phyloP scores from a whole-genome alignment of 2,888 invertebrate species.

The Sphaeridia pumilis region DNA sequence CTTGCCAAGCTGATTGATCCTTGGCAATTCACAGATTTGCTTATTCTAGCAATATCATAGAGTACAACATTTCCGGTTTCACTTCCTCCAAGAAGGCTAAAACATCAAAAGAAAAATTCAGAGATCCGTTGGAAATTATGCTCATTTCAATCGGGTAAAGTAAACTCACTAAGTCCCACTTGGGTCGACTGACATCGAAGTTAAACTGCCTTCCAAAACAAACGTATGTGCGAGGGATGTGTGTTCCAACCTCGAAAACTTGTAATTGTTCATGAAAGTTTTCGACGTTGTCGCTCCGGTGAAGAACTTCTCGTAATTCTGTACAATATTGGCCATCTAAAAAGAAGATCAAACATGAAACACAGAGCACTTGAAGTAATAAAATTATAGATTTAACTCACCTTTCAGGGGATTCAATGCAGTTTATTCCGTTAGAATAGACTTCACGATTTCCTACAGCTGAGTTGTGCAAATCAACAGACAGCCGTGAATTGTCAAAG shows the following conservation, averaged over 20 bases:
- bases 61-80: constrained; percentile 12
- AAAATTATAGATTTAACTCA: too few species aligned
- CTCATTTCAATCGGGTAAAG: background rate
- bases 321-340: constrained; percentile 2
- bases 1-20: constrained; percentile 8
- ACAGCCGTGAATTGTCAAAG: too few species aligned
- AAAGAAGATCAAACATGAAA: background rate
- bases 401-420: too few species aligned
- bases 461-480: too few species aligned
- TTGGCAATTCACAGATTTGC: constrained; percentile 11
- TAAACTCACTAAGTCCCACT: constrained; percentile 12
- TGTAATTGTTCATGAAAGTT: constrained; percentile 3
- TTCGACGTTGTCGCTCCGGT: constrained; percentile 1
- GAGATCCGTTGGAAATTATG: background rate
- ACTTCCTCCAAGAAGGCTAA: constrained; percentile 12
- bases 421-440: too few species aligned
- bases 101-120: background rate
- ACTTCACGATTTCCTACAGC: too few species aligned
- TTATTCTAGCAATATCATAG: constrained; percentile 14
- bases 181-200: constrained; percentile 7
- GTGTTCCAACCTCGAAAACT: constrained; percentile 2
- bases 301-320: constrained; percentile 5
- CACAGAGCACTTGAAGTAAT: too few species aligned
- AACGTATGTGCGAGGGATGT: constrained; percentile 7
- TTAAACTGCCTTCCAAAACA: constrained; percentile 1